phyloP scores from a whole-genome alignment of 2,888 invertebrate species.

The Hemistola chrysoprasaria region DNA sequence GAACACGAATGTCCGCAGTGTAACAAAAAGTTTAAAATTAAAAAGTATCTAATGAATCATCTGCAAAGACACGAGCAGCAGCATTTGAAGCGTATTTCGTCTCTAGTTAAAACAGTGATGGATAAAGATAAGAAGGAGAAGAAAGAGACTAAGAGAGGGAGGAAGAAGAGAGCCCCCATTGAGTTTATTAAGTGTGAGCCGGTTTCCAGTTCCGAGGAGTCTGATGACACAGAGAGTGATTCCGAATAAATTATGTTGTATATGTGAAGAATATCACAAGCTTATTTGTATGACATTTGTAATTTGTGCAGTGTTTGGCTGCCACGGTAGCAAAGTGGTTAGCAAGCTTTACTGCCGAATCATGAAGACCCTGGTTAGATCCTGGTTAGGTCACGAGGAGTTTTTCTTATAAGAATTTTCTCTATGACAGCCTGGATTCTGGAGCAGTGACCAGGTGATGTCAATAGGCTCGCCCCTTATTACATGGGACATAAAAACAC shows the following conservation, averaged over 20 bases:
- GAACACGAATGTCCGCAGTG: conserved; percentile 68
- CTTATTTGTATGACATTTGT: too few species aligned
- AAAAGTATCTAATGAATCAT: conserved; percentile 67
- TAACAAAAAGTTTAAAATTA: conserved; percentile 71
- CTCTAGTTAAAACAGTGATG: conserved; percentile 73
- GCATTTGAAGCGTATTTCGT: conserved; percentile 66
- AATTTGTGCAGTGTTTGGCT: too few species aligned
- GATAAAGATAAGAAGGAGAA: conserved; percentile 45
- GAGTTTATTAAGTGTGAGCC: conserved; percentile 77
- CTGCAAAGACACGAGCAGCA: conserved; percentile 72
- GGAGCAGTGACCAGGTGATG: too few species aligned
- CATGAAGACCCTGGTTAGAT: too few species aligned
- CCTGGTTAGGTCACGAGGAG: too few species aligned
- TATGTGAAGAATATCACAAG: too few species aligned
- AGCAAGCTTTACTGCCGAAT: too few species aligned
- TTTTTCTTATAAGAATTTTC: too few species aligned
- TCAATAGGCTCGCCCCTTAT: too few species aligned
- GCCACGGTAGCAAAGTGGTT: too few species aligned
- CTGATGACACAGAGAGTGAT: conserved; percentile 36
- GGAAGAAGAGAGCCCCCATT: conserved; percentile 56
- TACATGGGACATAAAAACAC: too few species aligned
- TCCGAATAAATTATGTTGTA: conserved; percentile 33
- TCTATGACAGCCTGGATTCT: too few species aligned
- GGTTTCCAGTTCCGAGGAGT: conserved; percentile 57
- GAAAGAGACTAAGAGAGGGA: conserved; percentile 36